Percentiles rank a stretch among this genome's conserved stretches.
Conservation (phyloP, 2,888 invertebrate genomes). For the Dichetophora obliterata region DNA sequence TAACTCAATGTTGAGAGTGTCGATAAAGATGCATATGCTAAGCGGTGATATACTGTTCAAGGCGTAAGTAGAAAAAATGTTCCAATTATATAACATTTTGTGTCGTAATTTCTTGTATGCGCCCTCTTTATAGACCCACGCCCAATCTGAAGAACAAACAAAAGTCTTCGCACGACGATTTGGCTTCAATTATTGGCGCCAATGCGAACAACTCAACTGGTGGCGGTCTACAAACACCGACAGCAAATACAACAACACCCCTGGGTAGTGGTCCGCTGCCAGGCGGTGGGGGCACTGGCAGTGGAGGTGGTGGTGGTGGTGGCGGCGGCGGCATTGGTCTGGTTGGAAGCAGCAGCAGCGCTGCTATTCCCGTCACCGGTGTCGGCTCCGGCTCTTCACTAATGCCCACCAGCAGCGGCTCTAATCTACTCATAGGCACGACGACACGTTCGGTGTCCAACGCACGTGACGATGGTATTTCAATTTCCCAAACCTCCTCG, state of each 20-base stretch:
- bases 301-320: conserved; percentile 43
- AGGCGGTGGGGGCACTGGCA: conserved; percentile 51
- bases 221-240: conserved; percentile 64
- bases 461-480: conserved; percentile 71
- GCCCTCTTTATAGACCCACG: conserved; percentile 72
- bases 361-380: conserved; percentile 55
- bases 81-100: no score
- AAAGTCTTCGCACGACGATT: conserved; percentile 70
- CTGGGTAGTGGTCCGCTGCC: conserved; percentile 50
- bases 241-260: conserved; percentile 59
- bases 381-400: conserved; percentile 54
- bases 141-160: conserved; percentile 75
- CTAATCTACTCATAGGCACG: conserved; percentile 34
- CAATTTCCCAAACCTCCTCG: conserved; percentile 79
- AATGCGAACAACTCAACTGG: conserved; percentile 49
- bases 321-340: conserved; percentile 35
- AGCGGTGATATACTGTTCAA: conserved; percentile 97
- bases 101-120: conserved; percentile 16
- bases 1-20: conserved; percentile 93
- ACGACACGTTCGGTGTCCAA: conserved; percentile 66
- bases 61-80: conserved; percentile 80
- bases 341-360: conserved; percentile 41
- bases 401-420: conserved; percentile 48
- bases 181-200: conserved; percentile 56
- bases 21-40: conserved; percentile 93